Evolutionary conservation across 1,140 invertebrate genomes (phyloP).

Genomic region (Cephus cinctus): DNA sequence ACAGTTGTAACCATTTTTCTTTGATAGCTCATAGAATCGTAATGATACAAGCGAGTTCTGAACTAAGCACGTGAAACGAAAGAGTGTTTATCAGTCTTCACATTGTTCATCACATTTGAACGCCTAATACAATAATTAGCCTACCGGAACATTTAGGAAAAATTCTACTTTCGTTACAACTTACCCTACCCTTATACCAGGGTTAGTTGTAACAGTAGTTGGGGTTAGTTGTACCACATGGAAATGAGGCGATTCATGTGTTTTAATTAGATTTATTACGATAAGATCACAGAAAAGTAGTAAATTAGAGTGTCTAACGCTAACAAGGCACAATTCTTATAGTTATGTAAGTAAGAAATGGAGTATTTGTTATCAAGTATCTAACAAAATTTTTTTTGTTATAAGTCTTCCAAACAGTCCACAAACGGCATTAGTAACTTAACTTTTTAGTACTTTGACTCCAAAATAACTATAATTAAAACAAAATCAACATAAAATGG

Average conservation of each 20-base stretch:
- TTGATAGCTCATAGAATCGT: too few species aligned
- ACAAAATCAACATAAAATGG: slow-evolving; percentile 5
- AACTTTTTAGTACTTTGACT: slow-evolving; percentile 5
- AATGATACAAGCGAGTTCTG: too few species aligned
- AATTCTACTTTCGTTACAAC: too few species aligned
- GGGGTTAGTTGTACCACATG: slow-evolving; percentile 4
- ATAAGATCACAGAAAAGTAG: slow-evolving; percentile 6
- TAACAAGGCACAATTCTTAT: slow-evolving; percentile 3
- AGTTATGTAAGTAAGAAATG: slow-evolving; percentile 5
- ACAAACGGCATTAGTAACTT: slow-evolving; percentile 4
- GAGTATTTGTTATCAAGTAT: slow-evolving; percentile 1
- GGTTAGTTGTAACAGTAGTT: slow-evolving; percentile 2
- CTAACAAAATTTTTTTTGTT: slow-evolving; percentile 4
- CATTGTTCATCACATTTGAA: too few species aligned
- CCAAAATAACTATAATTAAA: slow-evolving; percentile 4
- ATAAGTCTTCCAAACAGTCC: background rate
- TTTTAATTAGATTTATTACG: slow-evolving; percentile 7
- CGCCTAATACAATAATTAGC: too few species aligned
- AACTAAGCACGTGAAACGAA: too few species aligned
- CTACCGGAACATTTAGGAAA: too few species aligned
- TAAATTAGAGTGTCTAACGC: slow-evolving; percentile 3
- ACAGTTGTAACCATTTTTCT: too few species aligned
- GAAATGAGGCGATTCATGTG: slow-evolving; percentile 4
- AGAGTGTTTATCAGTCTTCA: too few species aligned
- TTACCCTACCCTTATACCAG: too few species aligned